Conservation (phyloP, 2,888 invertebrate species). For the Tetragnatha montana region DNA sequence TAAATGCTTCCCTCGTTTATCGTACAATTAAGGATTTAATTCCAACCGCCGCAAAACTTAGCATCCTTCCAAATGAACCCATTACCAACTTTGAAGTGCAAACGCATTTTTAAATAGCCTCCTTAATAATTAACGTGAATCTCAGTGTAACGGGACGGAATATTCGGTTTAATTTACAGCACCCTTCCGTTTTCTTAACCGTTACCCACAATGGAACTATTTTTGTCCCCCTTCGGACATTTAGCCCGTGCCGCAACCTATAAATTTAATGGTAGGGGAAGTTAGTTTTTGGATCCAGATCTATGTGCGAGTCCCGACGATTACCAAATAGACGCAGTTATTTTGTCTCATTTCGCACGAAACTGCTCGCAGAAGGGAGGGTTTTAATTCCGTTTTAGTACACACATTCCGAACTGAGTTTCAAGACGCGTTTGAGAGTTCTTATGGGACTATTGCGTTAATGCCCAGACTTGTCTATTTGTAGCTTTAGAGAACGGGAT, state of each 20-base stretch:
- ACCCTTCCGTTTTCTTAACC: background rate
- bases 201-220: background rate
- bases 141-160: background rate
- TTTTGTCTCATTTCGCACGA: background rate
- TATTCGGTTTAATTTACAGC: background rate
- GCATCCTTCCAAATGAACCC: background rate
- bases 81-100: background rate
- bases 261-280: background rate
- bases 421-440: background rate
- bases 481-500: background rate
- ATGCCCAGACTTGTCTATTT: background rate
- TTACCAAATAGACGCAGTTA: background rate
- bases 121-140: background rate
- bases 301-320: background rate
- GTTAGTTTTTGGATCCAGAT: background rate
- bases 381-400: background rate
- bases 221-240: background rate
- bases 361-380: background rate
- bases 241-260: background rate
- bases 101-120: background rate
- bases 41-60: background rate
- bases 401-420: background rate
- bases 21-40: background rate
- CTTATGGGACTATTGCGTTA: background rate
- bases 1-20: background rate